Percentiles rank a stretch among this genome's conserved stretches.
These are phyloP conservation scores for Ylistrum balloti DNA, from an alignment of 1,140 invertebrate species.

Conservation along the genomic window DNA sequence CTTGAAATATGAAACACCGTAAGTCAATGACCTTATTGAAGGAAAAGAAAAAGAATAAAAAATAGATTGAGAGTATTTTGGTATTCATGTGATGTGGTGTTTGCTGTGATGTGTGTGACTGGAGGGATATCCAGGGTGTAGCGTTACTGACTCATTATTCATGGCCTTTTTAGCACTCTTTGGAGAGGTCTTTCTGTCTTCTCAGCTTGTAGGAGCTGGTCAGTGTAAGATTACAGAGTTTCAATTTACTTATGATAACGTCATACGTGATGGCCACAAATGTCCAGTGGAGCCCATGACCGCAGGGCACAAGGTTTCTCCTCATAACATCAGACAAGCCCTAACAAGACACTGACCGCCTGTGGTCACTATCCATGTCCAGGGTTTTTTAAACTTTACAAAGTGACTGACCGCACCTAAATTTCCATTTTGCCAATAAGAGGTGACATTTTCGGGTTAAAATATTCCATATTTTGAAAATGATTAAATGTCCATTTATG, in stretches of 20 bases:
- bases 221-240: slow-evolving; percentile 26
- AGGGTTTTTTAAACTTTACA: neutral
- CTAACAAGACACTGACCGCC: slow-evolving; percentile 31
- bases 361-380: neutral
- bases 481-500: slow-evolving; percentile 28
- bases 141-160: slow-evolving; percentile 29
- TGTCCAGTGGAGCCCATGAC: slow-evolving; percentile 13
- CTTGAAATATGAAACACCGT: neutral
- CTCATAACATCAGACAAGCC: neutral
- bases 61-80: slow-evolving; percentile 12
- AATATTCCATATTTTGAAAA: slow-evolving; percentile 16
- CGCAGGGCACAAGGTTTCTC: neutral
- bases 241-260: slow-evolving; percentile 23
- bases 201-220: neutral
- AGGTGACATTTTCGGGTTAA: slow-evolving; percentile 16
- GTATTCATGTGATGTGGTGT: neutral
- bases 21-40: neutral
- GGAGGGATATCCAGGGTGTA: neutral
- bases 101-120: neutral
- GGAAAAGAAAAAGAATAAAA: neutral
- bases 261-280: slow-evolving; percentile 25
- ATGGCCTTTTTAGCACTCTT: slow-evolving; percentile 31
- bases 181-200: slow-evolving; percentile 5
- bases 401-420: slow-evolving; percentile 16
- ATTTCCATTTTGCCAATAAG: neutral